Evolutionary conservation across 1,140 invertebrate genomes (phyloP).

Genomic region (Leptinotarsa texana): DNA sequence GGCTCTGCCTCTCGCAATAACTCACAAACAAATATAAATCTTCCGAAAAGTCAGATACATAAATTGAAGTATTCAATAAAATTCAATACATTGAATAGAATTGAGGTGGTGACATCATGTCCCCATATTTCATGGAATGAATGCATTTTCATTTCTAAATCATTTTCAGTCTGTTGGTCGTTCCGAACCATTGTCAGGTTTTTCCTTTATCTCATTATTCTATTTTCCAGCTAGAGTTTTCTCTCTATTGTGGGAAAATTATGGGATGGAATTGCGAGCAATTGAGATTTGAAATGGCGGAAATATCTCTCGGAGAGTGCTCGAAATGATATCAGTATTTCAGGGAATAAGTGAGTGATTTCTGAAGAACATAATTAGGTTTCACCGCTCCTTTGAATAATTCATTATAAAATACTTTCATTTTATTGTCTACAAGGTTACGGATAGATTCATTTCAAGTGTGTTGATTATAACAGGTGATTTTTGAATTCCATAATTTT

Average conservation of each 20-base stretch:
- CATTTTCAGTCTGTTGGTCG: constrained; percentile 42
- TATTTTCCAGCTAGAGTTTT: constrained; percentile 13
- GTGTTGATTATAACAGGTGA: too few relatives aligned
- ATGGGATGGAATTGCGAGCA: constrained; percentile 6
- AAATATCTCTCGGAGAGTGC: not conserved
- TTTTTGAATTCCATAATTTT: too few relatives aligned
- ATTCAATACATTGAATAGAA: constrained; percentile 42
- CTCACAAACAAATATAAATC: constrained; percentile 40
- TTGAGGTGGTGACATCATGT: constrained; percentile 39
- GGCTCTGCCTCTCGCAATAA: constrained; percentile 26
- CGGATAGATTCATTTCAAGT: too few relatives aligned
- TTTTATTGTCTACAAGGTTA: too few relatives aligned
- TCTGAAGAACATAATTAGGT: too few relatives aligned
- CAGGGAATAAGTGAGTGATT: not conserved
- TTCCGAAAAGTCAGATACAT: constrained; percentile 36
- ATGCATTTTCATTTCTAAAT: constrained; percentile 42
- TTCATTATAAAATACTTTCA: too few relatives aligned
- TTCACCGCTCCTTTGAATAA: too few relatives aligned
- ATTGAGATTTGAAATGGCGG: constrained; percentile 1
- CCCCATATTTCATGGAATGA: constrained; percentile 39
- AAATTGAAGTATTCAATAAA: constrained; percentile 40
- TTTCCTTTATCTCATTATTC: constrained; percentile 35
- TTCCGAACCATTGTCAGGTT: constrained; percentile 33
- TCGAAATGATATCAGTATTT: not conserved
- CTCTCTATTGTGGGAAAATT: constrained; percentile 15